These are phyloP conservation scores for Montifringilla adamsi DNA, from an alignment of 2,113 vertebrate genomes.

Conservation along the genomic window DNA sequence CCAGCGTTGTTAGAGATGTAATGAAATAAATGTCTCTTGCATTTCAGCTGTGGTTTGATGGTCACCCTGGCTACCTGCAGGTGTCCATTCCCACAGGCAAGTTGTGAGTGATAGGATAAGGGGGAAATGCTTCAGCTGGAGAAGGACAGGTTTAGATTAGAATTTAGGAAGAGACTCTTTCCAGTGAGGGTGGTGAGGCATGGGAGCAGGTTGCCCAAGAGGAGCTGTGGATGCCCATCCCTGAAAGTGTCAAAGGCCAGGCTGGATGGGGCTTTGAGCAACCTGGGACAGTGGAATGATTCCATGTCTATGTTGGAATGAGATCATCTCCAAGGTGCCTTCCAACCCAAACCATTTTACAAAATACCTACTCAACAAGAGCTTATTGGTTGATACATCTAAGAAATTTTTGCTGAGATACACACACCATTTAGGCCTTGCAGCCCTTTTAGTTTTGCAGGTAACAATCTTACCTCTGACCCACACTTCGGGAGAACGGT, in stretches of 20 bases:
- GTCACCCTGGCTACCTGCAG: no score
- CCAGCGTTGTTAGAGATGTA: rapidly evolving
- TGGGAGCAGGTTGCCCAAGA: neutral
- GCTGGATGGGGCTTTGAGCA: neutral
- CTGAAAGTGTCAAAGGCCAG: neutral
- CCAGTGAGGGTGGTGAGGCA: neutral
- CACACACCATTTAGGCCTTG: neutral
- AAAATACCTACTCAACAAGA: neutral
- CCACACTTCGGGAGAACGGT: neutral
- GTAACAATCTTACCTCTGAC: neutral
- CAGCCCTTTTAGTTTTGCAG: neutral
- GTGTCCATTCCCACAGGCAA: neutral
- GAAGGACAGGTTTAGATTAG: neutral
- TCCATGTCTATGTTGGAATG: neutral
- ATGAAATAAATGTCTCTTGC: neutral
- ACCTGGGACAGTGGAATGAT: rapidly evolving
- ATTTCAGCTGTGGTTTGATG: neutral
- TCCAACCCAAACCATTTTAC: neutral
- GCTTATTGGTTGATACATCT: neutral
- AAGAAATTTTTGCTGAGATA: neutral
- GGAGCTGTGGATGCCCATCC: neutral
- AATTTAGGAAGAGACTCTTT: neutral
- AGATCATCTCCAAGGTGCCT: neutral
- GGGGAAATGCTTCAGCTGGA: neutral
- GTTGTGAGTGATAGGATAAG: rapidly evolving